A percentile compares a stretch with the other conserved stretches of the same genome.
Conservation (phyloP, 1,140 invertebrate species). For the Calliphora vicina region DNA sequence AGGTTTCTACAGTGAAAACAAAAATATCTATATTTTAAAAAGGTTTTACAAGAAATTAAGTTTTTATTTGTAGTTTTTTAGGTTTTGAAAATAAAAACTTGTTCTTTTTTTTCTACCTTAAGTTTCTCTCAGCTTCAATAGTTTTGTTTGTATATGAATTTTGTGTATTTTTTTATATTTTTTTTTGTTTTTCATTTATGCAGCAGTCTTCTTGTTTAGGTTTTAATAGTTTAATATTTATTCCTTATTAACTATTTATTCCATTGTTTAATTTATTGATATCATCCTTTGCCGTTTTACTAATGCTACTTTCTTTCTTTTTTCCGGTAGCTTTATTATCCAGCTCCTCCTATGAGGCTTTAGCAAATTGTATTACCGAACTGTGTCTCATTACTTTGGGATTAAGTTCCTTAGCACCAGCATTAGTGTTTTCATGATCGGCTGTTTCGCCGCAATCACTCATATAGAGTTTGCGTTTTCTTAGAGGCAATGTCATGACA, state of each 20-base stretch:
- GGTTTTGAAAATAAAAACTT: neutral
- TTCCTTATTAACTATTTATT: constrained; percentile 11
- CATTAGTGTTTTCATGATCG: neutral
- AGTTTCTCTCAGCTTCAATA: neutral
- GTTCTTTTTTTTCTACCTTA: neutral
- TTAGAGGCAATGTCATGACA: constrained; percentile 74
- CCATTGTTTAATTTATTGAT: constrained; percentile 50
- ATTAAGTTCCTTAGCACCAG: constrained; percentile 32
- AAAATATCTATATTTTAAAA: too few relatives aligned
- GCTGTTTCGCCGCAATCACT: neutral
- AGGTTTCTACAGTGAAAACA: too few relatives aligned
- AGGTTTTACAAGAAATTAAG: too few relatives aligned
- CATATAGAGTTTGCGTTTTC: constrained; percentile 82
- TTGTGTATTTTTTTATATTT: neutral
- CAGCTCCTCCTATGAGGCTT: constrained; percentile 67
- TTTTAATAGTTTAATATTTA: neutral
- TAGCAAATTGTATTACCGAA: constrained; percentile 83
- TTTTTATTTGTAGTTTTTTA: too few relatives aligned
- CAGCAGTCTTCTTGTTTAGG: constrained; percentile 15
- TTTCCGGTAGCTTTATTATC: constrained; percentile 44
- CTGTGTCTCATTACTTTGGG: constrained; percentile 70
- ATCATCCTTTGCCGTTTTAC: constrained; percentile 52
- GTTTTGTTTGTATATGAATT: neutral
- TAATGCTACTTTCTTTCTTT: neutral
- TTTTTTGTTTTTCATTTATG: constrained; percentile 29